Percentiles rank a stretch among this genome's conserved stretches.
Evolutionary conservation across 37 sponge, comb jelly and placozoan genomes (phyloP).

Genomic region (Tethya wilhelma): DNA sequence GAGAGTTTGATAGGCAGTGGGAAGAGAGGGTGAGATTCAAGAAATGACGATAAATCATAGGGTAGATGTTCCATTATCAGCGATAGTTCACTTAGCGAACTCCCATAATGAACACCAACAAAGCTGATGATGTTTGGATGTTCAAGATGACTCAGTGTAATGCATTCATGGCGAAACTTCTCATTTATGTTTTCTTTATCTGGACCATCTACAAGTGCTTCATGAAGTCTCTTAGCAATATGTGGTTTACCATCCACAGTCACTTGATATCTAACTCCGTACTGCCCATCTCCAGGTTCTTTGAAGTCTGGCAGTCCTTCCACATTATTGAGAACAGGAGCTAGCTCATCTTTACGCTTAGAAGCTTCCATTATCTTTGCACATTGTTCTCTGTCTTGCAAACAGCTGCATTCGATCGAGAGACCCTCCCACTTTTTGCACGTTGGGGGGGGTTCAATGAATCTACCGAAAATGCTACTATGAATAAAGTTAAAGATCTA

Average conservation of each 20-base stretch:
- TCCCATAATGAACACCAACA: constrained; percentile 21
- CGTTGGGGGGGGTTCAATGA: too few species aligned
- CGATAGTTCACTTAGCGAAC: background rate
- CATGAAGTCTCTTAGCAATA: constrained; percentile 29
- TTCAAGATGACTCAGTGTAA: constrained; percentile 12
- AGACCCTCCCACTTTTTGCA: too few species aligned
- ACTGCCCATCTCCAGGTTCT: constrained; percentile 36
- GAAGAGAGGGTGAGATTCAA: background rate
- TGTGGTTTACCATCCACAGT: constrained; percentile 11
- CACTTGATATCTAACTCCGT: constrained; percentile 20
- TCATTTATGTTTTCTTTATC: background rate
- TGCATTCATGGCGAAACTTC: constrained; percentile 26
- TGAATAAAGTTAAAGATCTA: too few species aligned
- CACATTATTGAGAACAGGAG: too few species aligned
- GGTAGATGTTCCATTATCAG: constrained; percentile 13
- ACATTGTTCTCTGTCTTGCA: too few species aligned
- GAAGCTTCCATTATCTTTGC: too few species aligned
- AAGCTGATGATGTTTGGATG: constrained; percentile 42
- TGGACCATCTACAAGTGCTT: background rate
- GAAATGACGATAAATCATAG: background rate
- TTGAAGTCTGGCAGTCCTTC: too few species aligned
- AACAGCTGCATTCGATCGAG: too few species aligned
- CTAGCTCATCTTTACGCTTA: too few species aligned
- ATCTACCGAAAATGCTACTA: too few species aligned
- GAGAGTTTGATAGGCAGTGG: constrained; percentile 27